Percentiles rank a stretch among this genome's conserved stretches.
These are phyloP conservation scores for Pteria penguin DNA, from an alignment of 2,888 invertebrate genomes.

Conservation along the genomic window DNA sequence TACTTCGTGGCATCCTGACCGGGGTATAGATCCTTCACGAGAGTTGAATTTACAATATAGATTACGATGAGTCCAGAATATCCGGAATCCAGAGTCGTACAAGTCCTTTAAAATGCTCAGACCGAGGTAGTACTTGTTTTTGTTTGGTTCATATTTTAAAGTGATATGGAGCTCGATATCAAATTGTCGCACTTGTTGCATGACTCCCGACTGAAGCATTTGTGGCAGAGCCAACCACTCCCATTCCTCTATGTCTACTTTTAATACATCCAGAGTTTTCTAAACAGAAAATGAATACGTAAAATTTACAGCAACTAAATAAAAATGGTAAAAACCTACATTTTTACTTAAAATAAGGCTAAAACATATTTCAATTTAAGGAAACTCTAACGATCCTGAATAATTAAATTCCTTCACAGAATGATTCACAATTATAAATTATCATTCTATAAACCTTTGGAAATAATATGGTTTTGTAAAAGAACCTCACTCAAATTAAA, in stretches of 20 bases:
- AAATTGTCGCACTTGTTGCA: conserved; percentile 58
- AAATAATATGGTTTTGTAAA: too few relatives aligned
- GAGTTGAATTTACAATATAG: conserved; percentile 65
- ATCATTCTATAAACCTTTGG: too few relatives aligned
- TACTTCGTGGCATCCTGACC: conserved; percentile 64
- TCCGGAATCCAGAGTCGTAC: conserved; percentile 63
- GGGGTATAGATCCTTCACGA: conserved; percentile 54
- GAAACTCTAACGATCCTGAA: too few relatives aligned
- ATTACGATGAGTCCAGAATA: conserved; percentile 67
- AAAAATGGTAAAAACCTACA: too few relatives aligned
- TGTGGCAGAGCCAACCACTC: conserved; percentile 66
- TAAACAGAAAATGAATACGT: conserved; percentile 48
- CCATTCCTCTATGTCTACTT: conserved; percentile 71
- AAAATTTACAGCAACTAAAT: too few relatives aligned
- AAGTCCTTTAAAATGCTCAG: conserved; percentile 60
- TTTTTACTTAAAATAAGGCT: too few relatives aligned
- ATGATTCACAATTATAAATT: too few relatives aligned
- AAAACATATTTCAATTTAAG: too few relatives aligned
- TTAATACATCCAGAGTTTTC: conserved; percentile 60
- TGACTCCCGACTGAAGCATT: conserved; percentile 53
- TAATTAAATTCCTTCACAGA: too few relatives aligned
- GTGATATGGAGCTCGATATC: conserved; percentile 65
- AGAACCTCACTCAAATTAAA: too few relatives aligned
- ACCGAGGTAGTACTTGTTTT: conserved; percentile 59
- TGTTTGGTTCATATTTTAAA: conserved; percentile 62